Evolutionary conservation across 1,140 invertebrate species (phyloP).

Genomic region (Dreissena polymorpha): DNA sequence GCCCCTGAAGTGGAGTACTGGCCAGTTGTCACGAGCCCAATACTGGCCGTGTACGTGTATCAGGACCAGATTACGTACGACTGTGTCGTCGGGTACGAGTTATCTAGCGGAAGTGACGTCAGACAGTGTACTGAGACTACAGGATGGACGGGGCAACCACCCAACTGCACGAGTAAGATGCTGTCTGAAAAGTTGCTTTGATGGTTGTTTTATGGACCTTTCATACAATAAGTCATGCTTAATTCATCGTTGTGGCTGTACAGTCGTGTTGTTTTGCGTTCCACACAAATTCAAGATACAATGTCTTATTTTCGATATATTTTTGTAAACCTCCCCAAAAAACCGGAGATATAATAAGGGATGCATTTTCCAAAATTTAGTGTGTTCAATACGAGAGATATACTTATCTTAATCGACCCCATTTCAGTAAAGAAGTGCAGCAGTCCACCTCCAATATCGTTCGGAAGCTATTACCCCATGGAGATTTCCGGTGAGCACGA

Average conservation of each 20-base stretch:
- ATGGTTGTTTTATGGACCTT: too few relatives aligned
- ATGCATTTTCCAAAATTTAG: too few relatives aligned
- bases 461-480: background rate
- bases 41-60: background rate
- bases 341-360: too few relatives aligned
- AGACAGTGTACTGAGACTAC: constrained; percentile 9
- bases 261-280: too few relatives aligned
- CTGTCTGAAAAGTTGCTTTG: too few relatives aligned
- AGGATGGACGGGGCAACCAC: constrained; percentile 12
- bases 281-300: too few relatives aligned
- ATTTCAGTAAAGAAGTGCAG: constrained; percentile 4
- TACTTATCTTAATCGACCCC: background rate
- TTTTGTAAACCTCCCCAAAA: too few relatives aligned
- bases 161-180: constrained; percentile 32
- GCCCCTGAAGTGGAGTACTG: background rate
- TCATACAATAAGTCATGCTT: too few relatives aligned
- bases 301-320: too few relatives aligned
- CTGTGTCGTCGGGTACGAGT: constrained; percentile 13
- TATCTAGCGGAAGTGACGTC: background rate
- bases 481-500: background rate
- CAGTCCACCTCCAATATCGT: background rate
- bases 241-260: too few relatives aligned
- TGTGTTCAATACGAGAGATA: too few relatives aligned
- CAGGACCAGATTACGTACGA: background rate
- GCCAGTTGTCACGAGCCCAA: background rate